Percentiles rank a stretch among this genome's conserved stretches.
Evolutionary conservation across 2,888 invertebrate species (phyloP).

Genomic region (Oxytorus armatus): DNA sequence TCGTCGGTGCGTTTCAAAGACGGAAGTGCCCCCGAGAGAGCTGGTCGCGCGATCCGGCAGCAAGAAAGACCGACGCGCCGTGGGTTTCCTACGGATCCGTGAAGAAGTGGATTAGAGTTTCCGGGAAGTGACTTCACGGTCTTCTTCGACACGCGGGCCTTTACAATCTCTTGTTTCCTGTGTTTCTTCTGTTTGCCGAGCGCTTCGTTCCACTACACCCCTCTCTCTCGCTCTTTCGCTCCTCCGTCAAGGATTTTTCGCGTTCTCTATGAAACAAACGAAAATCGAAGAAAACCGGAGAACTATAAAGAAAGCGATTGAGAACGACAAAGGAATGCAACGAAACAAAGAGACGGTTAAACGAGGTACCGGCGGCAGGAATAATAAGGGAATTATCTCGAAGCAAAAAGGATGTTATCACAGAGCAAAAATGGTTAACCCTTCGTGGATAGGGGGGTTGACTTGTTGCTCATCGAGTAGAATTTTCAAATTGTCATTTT

Average conservation of each 20-base stretch:
- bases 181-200: conserved; percentile 30
- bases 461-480: no score
- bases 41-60: conserved; percentile 56
- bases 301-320: conserved; percentile 11
- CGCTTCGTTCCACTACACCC: conserved; percentile 3
- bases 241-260: background rate
- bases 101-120: conserved; percentile 74
- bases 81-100: conserved; percentile 72
- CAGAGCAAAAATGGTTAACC: conserved; percentile 3
- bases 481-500: no score
- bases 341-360: conserved; percentile 9
- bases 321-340: conserved; percentile 10
- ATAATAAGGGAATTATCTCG: conserved; percentile 37
- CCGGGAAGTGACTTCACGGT: conserved; percentile 73
- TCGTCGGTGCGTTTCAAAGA: conserved; percentile 67
- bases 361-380: background rate
- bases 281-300: conserved; percentile 28
- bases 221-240: background rate
- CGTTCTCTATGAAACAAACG: conserved; percentile 30
- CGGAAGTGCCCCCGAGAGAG: conserved; percentile 66
- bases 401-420: conserved; percentile 9
- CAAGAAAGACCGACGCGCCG: conserved; percentile 53
- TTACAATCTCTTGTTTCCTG: conserved; percentile 63
- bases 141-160: conserved; percentile 68
- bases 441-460: background rate